These are phyloP conservation scores for Percina caprodes DNA, from an alignment of 2,113 vertebrate species.

Conservation along the genomic window DNA sequence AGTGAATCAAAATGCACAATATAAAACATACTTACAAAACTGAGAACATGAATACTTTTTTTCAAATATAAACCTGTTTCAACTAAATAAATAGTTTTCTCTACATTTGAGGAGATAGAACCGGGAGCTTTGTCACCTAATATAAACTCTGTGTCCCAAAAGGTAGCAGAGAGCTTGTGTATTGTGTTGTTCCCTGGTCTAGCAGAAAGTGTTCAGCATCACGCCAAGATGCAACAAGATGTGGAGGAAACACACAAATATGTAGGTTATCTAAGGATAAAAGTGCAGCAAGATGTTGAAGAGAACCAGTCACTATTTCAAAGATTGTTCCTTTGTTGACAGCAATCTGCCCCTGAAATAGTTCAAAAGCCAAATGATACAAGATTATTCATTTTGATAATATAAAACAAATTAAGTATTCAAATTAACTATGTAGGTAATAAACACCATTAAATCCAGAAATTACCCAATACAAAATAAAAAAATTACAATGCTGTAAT, in stretches of 20 bases:
- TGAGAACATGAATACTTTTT: background rate
- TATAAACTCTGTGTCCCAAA: conserved; percentile 43
- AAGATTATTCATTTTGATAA: background rate
- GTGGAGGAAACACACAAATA: background rate
- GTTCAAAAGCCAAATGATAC: background rate
- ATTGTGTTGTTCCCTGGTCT: background rate
- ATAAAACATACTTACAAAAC: background rate
- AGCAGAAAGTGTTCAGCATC: background rate
- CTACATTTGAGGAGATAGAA: background rate
- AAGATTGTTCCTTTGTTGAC: background rate
- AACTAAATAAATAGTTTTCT: background rate
- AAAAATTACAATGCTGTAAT: background rate
- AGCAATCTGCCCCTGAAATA: background rate
- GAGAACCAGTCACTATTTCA: background rate
- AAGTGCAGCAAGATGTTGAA: background rate
- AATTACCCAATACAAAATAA: background rate
- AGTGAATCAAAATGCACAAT: background rate
- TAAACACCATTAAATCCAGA: background rate
- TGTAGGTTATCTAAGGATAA: conserved; percentile 1
- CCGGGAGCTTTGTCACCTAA: conserved; percentile 22
- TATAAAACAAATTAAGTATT: background rate
- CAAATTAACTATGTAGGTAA: background rate
- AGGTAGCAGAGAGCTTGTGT: conserved; percentile 13
- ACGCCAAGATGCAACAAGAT: background rate
- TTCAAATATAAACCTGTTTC: background rate